Percentiles rank a stretch among this genome's conserved stretches.
Conservation (phyloP, 2,888 invertebrate genomes). For the Acleris sparsana region DNA sequence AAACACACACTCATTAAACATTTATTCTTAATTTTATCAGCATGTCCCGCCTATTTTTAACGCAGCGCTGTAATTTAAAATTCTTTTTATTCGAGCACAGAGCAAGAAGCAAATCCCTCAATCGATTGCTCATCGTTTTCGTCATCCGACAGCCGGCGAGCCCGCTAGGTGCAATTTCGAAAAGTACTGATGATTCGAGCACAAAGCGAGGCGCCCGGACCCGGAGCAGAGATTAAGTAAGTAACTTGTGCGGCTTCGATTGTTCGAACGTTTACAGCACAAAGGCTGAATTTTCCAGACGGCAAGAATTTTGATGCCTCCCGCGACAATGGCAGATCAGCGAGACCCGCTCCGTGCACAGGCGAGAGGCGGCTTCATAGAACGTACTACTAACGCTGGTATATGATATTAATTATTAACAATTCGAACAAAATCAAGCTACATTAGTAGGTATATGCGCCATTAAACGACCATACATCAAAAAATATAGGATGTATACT, state of each 20-base stretch:
- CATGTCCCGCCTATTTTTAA: too few species aligned
- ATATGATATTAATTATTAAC: too few species aligned
- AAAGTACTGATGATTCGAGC: conserved; percentile 72
- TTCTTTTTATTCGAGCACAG: conserved; percentile 16
- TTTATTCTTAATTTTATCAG: too few species aligned
- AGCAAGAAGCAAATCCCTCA: conserved; percentile 22
- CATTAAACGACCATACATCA: too few species aligned
- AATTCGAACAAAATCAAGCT: too few species aligned
- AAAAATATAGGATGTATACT: too few species aligned
- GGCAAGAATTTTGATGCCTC: conserved; percentile 67
- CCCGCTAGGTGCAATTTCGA: conserved; percentile 33
- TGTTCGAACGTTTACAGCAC: conserved; percentile 59
- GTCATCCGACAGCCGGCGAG: conserved; percentile 23
- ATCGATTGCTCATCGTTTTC: conserved; percentile 35
- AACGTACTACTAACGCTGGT: background rate
- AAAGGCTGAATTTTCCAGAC: conserved; percentile 70
- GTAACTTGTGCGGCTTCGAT: conserved; percentile 69
- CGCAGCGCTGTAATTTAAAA: conserved; percentile 1
- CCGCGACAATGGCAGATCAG: conserved; percentile 57
- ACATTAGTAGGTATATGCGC: too few species aligned
- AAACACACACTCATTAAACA: too few species aligned
- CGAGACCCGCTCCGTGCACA: conserved; percentile 44
- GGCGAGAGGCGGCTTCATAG: background rate
- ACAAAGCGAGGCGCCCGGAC: conserved; percentile 54
- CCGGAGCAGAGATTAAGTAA: conserved; percentile 67